A percentile compares a stretch with the other conserved stretches of the same genome.
Evolutionary conservation across 2,888 invertebrate species (phyloP).

Genomic region (Apamea epomidion): DNA sequence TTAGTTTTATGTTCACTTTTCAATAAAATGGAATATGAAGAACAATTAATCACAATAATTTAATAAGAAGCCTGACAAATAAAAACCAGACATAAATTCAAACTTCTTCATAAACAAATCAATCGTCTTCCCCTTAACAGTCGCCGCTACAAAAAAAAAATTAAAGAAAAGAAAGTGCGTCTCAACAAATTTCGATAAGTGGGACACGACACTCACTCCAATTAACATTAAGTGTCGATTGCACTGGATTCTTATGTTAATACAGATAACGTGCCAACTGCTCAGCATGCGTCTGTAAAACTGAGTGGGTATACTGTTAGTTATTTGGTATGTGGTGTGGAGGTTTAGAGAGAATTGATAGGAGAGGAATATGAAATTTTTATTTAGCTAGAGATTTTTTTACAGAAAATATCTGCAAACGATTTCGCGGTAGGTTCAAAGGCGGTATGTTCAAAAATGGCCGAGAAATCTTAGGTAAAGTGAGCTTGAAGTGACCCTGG

Average conservation of each 20-base stretch:
- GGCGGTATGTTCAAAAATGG: not conserved
- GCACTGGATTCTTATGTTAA: slow-evolving; percentile 62
- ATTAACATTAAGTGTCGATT: slow-evolving; percentile 60
- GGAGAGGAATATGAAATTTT: not conserved
- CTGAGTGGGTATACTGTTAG: slow-evolving; percentile 32
- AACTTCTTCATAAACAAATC: not conserved
- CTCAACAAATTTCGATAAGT: slow-evolving; percentile 51
- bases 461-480: not conserved
- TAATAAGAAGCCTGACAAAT: not conserved
- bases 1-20: not conserved
- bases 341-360: slow-evolving; percentile 14
- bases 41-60: not conserved
- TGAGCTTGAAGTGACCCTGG: no score
- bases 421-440: not conserved
- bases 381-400: no score
- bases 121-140: slow-evolving; percentile 4
- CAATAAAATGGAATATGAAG: not conserved
- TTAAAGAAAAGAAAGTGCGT: slow-evolving; percentile 18
- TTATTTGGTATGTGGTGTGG: slow-evolving; percentile 24
- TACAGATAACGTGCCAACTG: slow-evolving; percentile 40
- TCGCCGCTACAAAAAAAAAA: slow-evolving; percentile 1
- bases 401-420: not conserved
- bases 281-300: slow-evolving; percentile 24
- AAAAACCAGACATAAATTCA: not conserved
- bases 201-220: slow-evolving; percentile 25